These are phyloP conservation scores for Artemia sinica DNA, from an alignment of 2,888 invertebrate species.

Conservation along the genomic window DNA sequence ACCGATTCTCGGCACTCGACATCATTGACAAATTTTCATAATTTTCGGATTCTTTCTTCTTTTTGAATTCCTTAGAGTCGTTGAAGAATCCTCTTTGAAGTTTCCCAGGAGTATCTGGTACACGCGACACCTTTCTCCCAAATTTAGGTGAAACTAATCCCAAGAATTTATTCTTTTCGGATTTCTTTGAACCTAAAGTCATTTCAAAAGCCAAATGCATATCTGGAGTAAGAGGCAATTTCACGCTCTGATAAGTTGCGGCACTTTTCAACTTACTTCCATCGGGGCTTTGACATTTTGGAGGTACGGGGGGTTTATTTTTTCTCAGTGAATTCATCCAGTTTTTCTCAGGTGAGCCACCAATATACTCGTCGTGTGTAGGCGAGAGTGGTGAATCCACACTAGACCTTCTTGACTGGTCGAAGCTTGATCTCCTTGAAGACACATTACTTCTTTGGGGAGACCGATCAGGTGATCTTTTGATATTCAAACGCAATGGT, in stretches of 20 bases:
- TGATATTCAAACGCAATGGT: constrained; percentile 2
- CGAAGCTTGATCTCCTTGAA: constrained; percentile 3
- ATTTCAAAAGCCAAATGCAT: constrained; percentile 41
- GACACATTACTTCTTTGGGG: constrained; percentile 10
- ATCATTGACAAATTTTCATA: neutral
- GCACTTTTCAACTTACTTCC: constrained; percentile 36
- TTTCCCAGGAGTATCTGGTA: constrained; percentile 6
- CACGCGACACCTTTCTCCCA: constrained; percentile 17
- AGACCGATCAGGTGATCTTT: neutral
- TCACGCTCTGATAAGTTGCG: constrained; percentile 40
- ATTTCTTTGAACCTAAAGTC: constrained; percentile 34
- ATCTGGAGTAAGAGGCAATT: constrained; percentile 26
- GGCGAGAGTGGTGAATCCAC: neutral
- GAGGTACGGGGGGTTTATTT: constrained; percentile 31
- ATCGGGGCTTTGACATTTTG: constrained; percentile 24
- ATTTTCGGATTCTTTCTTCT: neutral
- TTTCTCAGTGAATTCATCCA: constrained; percentile 41
- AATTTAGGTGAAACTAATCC: constrained; percentile 21
- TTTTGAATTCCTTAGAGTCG: neutral
- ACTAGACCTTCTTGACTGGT: neutral
- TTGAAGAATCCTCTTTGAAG: neutral
- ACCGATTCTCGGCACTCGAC: neutral
- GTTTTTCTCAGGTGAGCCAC: constrained; percentile 34
- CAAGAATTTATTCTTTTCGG: constrained; percentile 15
- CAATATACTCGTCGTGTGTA: constrained; percentile 20